phyloP scores from a whole-genome alignment of 2,113 vertebrate genomes.

The Ciconia boyciana region DNA sequence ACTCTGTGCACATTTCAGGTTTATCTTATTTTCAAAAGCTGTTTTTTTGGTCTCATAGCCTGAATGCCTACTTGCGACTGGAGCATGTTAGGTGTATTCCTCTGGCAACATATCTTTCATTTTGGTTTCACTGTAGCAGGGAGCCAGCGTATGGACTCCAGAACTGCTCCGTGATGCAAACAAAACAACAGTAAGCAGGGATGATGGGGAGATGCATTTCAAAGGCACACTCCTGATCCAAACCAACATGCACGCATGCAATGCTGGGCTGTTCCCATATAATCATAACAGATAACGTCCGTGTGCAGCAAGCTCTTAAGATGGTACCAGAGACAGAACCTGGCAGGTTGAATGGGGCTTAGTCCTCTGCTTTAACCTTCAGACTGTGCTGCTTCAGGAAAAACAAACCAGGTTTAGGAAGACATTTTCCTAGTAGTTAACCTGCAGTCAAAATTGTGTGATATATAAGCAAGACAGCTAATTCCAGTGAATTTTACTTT shows the following conservation, averaged over 20 bases:
- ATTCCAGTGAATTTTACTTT: neutral
- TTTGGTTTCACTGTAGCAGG: neutral
- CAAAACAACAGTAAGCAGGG: neutral
- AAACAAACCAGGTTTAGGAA: neutral
- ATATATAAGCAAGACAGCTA: neutral
- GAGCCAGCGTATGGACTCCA: neutral
- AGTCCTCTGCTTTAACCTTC: neutral
- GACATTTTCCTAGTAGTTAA: neutral
- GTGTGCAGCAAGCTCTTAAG: neutral
- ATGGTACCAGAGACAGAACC: neutral
- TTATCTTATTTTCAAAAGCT: neutral
- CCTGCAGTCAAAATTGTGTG: neutral
- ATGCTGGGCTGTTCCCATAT: neutral
- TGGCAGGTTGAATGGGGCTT: neutral
- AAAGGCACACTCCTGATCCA: neutral
- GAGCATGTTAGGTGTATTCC: neutral
- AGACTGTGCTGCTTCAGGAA: neutral
- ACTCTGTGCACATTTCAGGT: neutral
- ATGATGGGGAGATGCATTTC: neutral
- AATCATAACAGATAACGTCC: neutral
- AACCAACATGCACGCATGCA: rapidly evolving
- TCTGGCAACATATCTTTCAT: neutral
- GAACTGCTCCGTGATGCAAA: neutral
- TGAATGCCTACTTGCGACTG: neutral
- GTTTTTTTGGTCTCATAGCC: neutral